These are phyloP conservation scores for Rhabdornis inornatus DNA, from an alignment of 2,113 vertebrate genomes.

Conservation along the genomic window DNA sequence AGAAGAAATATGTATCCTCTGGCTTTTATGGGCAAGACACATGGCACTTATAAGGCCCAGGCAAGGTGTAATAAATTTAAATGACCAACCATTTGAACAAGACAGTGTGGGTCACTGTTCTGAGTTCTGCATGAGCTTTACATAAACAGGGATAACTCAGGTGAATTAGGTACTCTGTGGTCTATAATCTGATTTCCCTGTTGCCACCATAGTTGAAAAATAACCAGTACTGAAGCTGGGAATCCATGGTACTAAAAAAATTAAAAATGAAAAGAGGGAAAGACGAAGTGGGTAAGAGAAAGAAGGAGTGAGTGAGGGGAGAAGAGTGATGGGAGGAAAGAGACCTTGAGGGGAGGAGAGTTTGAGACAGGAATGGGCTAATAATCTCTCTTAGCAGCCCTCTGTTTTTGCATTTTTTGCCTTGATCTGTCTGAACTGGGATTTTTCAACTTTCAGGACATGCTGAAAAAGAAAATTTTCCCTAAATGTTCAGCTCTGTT, in stretches of 20 bases:
- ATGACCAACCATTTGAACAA: background rate
- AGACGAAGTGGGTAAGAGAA: background rate
- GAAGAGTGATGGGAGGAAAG: background rate
- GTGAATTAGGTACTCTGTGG: background rate
- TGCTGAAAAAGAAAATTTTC: background rate
- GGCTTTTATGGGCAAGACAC: background rate
- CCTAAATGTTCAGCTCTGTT: background rate
- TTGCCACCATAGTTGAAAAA: background rate
- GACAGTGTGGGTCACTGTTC: background rate
- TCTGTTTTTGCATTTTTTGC: background rate
- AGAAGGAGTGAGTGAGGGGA: accelerated
- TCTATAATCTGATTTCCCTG: background rate
- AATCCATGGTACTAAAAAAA: background rate
- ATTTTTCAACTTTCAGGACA: background rate
- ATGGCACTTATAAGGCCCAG: background rate
- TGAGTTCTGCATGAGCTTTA: background rate
- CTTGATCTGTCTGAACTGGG: background rate
- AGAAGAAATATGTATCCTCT: background rate
- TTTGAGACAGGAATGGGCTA: background rate
- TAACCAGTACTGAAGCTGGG: background rate
- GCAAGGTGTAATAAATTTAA: background rate
- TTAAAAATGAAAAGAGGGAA: background rate
- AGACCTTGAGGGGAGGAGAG: background rate
- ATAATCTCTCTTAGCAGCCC: background rate
- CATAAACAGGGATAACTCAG: background rate